phyloP scores from a whole-genome alignment of 2,797 vertebrate species.

The Champsocephalus gunnari region DNA sequence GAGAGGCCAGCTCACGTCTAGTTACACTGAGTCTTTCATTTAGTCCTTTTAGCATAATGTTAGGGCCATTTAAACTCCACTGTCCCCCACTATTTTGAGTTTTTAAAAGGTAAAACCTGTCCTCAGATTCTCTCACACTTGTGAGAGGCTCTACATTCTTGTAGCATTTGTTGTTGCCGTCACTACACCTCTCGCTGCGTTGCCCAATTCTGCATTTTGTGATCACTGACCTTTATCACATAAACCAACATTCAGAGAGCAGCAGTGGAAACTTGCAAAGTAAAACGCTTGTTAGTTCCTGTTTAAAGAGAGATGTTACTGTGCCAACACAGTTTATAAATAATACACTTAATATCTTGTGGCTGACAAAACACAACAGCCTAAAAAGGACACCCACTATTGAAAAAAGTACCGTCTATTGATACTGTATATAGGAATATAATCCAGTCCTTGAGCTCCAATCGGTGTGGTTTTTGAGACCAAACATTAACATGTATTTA shows the following conservation, averaged over 20 bases:
- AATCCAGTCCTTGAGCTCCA: not conserved
- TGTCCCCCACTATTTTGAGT: not conserved
- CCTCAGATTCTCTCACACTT: not conserved
- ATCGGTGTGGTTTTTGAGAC: too few species aligned
- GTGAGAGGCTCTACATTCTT: not conserved
- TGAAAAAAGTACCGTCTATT: not conserved
- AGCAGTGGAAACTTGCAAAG: not conserved
- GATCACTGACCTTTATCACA: slow-evolving; percentile 20
- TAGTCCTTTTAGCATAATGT: not conserved
- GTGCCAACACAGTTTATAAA: not conserved
- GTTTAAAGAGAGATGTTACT: slow-evolving; percentile 8
- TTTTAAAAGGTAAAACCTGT: not conserved
- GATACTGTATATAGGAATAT: not conserved
- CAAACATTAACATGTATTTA: not conserved
- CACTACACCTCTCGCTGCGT: not conserved
- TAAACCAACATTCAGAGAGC: slow-evolving; percentile 1
- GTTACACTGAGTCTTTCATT: not conserved
- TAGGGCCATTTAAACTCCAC: not conserved
- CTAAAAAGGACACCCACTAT: not conserved
- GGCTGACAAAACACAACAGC: not conserved
- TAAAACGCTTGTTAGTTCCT: not conserved
- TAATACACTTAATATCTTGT: not conserved
- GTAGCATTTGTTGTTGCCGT: not conserved
- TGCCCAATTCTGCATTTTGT: not conserved
- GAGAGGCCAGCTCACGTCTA: slow-evolving; percentile 3